Base-by-base conservation (phyloP, 2,888 invertebrate genomes). In the Sialis fuliginosa region DNA sequence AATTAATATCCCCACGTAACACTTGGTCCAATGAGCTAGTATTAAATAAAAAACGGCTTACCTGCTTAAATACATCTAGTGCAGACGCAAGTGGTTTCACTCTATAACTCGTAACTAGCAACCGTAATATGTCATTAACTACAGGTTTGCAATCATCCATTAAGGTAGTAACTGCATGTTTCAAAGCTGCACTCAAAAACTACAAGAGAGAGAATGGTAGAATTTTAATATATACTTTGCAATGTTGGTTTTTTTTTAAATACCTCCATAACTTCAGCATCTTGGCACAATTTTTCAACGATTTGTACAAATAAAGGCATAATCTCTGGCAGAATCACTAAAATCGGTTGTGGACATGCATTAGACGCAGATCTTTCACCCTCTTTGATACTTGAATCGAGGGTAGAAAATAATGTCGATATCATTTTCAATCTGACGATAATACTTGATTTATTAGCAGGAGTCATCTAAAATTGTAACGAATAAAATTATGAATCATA, bases 41-140 rank as follows among this genome's bases (percentile, higher is more conserved):
- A n/a, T n/a, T n/a, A n/a, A 22, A 22, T 22, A 22, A 22, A 22
- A 4, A 22, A 22, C 40, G 39, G 63, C 65, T 64, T 61, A 83
- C 84, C 58, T 83, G 75, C 71, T 81, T 82, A 9, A 82, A 74
- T 45, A 88, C 72, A 53, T 82, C 80, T 43, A 89, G 61, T 0
- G 84, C 77, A 6, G 77, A 70, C 2, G 79, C 70, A 58, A 83
- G 80, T 5, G 85, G 84, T 48, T 72, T 70, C 9, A 74, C 70
- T 55, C 76, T 69, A 58, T 85, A 82, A 41, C 81, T 77, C 48
- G 74, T 71, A 31, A 79, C 68, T 43, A 82, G 70, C 48, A 89
- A 70, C 54, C 77, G 72, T 5, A 81, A 71, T 31, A 88, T 70
- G 54, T 81, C 79, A 37, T 74, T 71, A 39, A 83, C 64, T 53